A percentile compares a stretch with the other conserved stretches of the same genome.
phyloP scores from a whole-genome alignment of 2,888 invertebrate genomes.

The Melolontha melolontha region DNA sequence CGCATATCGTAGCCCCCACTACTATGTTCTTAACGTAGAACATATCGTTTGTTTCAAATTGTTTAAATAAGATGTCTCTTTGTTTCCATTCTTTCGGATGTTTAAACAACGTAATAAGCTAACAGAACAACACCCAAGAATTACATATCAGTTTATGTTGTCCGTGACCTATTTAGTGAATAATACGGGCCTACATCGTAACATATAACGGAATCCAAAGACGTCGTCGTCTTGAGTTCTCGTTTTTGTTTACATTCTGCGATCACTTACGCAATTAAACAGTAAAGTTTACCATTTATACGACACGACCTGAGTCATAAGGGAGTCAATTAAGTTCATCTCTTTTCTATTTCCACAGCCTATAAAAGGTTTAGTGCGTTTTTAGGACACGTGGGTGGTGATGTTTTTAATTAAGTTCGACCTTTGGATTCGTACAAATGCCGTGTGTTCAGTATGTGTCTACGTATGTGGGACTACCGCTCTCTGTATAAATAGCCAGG shows the following conservation, averaged over 20 bases:
- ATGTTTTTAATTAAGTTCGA: constrained; percentile 23
- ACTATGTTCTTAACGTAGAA: too few species aligned
- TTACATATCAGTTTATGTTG: too few species aligned
- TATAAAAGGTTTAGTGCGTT: constrained; percentile 15
- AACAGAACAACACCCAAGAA: too few species aligned
- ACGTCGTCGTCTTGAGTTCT: not conserved
- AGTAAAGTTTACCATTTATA: constrained; percentile 11
- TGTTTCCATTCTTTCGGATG: too few species aligned
- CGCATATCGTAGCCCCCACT: too few species aligned
- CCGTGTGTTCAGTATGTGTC: not conserved
- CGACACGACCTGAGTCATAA: constrained; percentile 16
- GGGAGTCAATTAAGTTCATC: constrained; percentile 11
- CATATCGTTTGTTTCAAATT: too few species aligned
- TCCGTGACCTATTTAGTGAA: too few species aligned
- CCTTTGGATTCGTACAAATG: constrained; percentile 27
- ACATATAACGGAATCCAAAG: constrained; percentile 1
- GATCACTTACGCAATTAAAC: constrained; percentile 28
- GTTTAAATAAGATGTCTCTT: too few species aligned
- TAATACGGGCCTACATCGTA: too few species aligned
- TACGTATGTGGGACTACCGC: not conserved
- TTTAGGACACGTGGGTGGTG: constrained; percentile 1
- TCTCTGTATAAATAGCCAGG: not conserved
- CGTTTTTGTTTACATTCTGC: constrained; percentile 25
- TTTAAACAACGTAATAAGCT: too few species aligned
- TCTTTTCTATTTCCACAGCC: constrained; percentile 8